Evolutionary conservation across 2,888 invertebrate species (phyloP).

Genomic region (Drosophila parthenogenetica): DNA sequence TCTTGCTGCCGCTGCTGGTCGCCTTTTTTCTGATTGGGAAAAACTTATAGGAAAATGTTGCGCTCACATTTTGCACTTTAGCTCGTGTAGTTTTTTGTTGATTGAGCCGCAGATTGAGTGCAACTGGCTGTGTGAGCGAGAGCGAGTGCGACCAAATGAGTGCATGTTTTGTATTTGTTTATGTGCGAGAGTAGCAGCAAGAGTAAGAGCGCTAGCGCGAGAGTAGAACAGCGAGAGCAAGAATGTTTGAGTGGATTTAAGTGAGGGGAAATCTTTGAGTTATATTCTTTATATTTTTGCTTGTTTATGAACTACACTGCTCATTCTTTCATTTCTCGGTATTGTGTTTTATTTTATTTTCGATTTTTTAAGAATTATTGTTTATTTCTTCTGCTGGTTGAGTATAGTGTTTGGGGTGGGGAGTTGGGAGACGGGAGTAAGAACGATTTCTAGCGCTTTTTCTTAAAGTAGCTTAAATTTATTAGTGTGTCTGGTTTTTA

Average conservation of each 20-base stretch:
- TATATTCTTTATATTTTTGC: conserved; percentile 28
- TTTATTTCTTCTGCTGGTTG: conserved; percentile 13
- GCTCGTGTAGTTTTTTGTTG: conserved; percentile 41
- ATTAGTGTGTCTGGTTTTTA: conserved; percentile 67
- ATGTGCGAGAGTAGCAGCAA: conserved; percentile 10
- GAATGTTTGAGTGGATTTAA: not conserved
- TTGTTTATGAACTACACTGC: conserved; percentile 52
- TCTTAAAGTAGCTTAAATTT: conserved; percentile 45
- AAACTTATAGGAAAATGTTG: conserved; percentile 77
- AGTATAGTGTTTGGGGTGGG: not conserved
- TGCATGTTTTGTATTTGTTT: not conserved
- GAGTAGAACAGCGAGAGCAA: conserved; percentile 12
- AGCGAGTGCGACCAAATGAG: conserved; percentile 2
- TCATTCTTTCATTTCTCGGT: conserved; percentile 4
- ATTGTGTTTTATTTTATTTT: conserved; percentile 3
- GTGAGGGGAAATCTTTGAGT: conserved; percentile 34
- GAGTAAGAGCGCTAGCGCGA: not conserved
- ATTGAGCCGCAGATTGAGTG: conserved; percentile 75
- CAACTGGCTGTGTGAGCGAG: conserved; percentile 25
- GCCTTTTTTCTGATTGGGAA: conserved; percentile 78
- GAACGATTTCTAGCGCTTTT: conserved; percentile 29
- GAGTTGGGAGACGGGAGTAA: not conserved
- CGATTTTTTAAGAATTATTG: conserved; percentile 16
- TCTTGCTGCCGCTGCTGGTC: conserved; percentile 31
- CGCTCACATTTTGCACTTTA: conserved; percentile 47